Evolutionary conservation across 2,113 vertebrate species (phyloP).

Genomic region (Pelodiscus sinensis): DNA sequence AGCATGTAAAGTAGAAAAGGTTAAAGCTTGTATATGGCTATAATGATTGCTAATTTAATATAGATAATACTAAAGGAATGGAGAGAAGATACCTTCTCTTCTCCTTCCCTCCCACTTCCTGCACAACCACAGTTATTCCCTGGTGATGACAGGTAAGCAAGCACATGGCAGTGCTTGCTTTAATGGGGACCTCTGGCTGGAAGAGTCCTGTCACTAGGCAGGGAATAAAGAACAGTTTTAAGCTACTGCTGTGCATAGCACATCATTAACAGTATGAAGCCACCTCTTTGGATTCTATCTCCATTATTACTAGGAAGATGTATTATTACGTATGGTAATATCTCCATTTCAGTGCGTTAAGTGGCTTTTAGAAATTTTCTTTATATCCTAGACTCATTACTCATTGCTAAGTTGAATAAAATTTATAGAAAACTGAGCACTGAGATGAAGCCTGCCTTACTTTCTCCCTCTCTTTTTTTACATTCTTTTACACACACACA

Average conservation of each 20-base stretch:
- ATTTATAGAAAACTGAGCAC: background rate
- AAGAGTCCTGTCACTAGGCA: background rate
- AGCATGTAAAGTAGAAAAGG: background rate
- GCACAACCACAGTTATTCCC: background rate
- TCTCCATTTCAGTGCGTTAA: background rate
- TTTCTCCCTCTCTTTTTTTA: background rate
- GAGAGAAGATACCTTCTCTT: background rate
- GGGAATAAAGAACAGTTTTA: background rate
- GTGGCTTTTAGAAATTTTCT: background rate
- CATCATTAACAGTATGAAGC: background rate
- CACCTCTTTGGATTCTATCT: constrained; percentile 7
- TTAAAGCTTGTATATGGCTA: background rate
- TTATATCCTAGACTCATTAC: background rate
- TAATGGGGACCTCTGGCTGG: background rate
- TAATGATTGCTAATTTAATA: background rate
- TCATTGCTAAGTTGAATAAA: constrained; percentile 18
- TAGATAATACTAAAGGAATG: background rate
- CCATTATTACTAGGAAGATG: background rate
- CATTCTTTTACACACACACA: background rate
- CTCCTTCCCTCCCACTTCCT: background rate
- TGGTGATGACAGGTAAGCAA: background rate
- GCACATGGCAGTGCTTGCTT: background rate
- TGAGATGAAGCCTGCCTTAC: constrained; percentile 10
- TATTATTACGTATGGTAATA: background rate
- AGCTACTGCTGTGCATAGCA: background rate